Base-by-base conservation (phyloP, 1,140 invertebrate genomes). In the Aphelenchoides fujianensis region DNA sequence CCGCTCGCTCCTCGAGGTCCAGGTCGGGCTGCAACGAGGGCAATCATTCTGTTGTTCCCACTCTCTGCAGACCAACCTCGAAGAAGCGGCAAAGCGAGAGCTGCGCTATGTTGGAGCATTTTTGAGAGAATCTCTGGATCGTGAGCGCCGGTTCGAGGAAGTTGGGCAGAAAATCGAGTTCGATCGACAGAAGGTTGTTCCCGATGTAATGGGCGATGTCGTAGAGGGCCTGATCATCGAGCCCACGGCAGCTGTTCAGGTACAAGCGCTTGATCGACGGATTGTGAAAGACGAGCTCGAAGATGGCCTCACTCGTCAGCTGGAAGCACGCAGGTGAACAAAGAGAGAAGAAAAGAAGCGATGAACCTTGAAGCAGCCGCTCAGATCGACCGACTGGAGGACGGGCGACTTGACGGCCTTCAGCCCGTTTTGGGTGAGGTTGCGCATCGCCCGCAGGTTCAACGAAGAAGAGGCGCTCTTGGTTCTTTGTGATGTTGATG, bases 11-110 rank as follows among this genome's bases (percentile, higher is more conserved):
- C 27, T 53, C n/a, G n/a, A n/a, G n/a, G n/a, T n/a, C n/a, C n/a
- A n/a, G n/a, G n/a, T n/a, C n/a, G n/a, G n/a, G n/a, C n/a, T n/a
- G n/a, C n/a, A n/a, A n/a, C n/a, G n/a, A n/a, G n/a, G n/a, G n/a
- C n/a, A n/a, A n/a, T n/a, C n/a, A n/a, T n/a, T n/a, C n/a, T n/a
- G n/a, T n/a, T n/a, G 31, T 30, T 35, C 3, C 27, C n/a, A 36
- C 12, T 66, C 1, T 1, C 37, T 64, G 1, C 64, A 19, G 0
- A 63, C 37, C n/a, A 23, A 79, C 72, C 66, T 75, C 69, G 57
- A 83, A 83, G 28, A 83, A 84, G n/a, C 78, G 69, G 48, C 81
- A 83, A n/a, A 83, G 63, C 0, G 82, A 84, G 23, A 83, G 71
- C 52, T 79, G 78, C 27, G 70, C 28, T 32, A 83, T 79, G 67